Conservation (phyloP, 1,140 invertebrate species). For the Rhyzopertha dominica region DNA sequence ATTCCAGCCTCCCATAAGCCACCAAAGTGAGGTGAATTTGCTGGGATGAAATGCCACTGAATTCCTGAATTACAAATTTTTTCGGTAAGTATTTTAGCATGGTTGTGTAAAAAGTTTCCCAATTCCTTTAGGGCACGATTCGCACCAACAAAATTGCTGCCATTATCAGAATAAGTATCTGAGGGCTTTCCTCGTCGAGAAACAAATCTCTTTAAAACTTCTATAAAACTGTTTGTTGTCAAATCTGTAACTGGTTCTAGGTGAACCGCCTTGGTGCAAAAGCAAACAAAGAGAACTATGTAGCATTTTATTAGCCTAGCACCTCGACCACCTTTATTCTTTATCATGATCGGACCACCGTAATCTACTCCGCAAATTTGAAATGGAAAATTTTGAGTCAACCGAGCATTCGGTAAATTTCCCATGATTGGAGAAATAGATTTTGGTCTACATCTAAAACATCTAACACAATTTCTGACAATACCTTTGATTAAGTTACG, state of each 20-base stretch:
- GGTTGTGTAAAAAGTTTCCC: no score
- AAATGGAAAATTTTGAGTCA: neutral
- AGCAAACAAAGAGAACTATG: constrained; percentile 2
- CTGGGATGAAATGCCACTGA: no score
- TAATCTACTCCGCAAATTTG: constrained; percentile 2
- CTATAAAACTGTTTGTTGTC: neutral
- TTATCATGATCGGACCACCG: constrained; percentile 3
- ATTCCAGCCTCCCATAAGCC: no score
- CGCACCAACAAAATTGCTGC: constrained; percentile 3
- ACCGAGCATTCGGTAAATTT: neutral
- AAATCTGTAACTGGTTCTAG: constrained; percentile 1
- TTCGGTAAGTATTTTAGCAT: no score
- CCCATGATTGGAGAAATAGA: constrained; percentile 7
- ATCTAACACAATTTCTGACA: neutral
- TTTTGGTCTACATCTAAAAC: neutral
- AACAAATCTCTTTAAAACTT: neutral
- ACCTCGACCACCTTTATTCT: neutral
- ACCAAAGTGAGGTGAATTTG: no score
- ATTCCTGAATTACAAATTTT: no score
- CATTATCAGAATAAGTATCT: constrained; percentile 2
- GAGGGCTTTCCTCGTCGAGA: neutral
- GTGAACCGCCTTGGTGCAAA: neutral
- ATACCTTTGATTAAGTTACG: neutral
- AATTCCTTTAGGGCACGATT: no score
- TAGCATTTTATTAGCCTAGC: constrained; percentile 2